Conservation (phyloP, 2,888 invertebrate species). For the Cybosia mesomella region DNA sequence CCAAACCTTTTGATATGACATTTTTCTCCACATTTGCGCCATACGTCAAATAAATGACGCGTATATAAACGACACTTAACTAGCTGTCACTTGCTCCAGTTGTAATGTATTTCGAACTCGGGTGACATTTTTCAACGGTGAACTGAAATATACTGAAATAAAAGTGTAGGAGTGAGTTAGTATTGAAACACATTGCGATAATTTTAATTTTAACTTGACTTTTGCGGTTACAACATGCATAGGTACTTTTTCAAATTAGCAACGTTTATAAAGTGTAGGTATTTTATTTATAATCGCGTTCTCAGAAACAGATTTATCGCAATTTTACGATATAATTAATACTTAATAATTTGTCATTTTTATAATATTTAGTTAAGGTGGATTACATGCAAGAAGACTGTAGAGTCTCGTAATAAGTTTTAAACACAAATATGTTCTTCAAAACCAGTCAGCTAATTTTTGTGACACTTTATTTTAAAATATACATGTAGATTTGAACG, state of each 20-base stretch:
- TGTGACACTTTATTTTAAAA: no score
- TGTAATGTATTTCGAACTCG: constrained; percentile 57
- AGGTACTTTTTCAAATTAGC: neutral
- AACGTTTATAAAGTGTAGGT: no score
- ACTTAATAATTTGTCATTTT: no score
- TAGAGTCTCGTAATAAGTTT: no score
- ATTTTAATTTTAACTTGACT: neutral
- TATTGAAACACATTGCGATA: neutral
- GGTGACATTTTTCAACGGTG: constrained; percentile 55
- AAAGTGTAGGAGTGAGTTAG: constrained; percentile 42
- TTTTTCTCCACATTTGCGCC: constrained; percentile 22
- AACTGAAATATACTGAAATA: constrained; percentile 46
- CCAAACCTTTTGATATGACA: constrained; percentile 15
- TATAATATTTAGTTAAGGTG: no score
- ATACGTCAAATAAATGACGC: constrained; percentile 40
- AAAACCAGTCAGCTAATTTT: no score
- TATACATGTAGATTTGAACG: no score
- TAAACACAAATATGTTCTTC: no score
- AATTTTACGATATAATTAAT: no score
- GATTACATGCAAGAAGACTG: no score
- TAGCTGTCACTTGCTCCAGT: constrained; percentile 58
- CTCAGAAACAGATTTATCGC: neutral
- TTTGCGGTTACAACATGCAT: neutral
- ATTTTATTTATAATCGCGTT: neutral
- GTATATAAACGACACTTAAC: constrained; percentile 55